Percentiles rank a stretch among this genome's conserved stretches.
Conservation (phyloP, 2,113 vertebrate species). For the Nesogale talazaci region DNA sequence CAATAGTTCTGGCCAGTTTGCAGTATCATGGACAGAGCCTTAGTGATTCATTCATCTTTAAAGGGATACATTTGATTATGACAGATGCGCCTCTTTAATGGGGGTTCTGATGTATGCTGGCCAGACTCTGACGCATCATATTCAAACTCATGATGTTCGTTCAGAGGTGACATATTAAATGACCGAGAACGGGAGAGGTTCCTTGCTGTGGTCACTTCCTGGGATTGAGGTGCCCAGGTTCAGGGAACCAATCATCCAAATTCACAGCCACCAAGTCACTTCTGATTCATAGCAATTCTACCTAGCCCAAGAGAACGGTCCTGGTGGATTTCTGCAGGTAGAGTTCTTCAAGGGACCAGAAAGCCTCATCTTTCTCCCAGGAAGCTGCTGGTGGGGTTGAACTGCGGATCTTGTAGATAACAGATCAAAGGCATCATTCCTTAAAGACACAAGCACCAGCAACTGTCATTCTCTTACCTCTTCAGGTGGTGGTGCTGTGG, state of each 20-base stretch:
- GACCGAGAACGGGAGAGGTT: not conserved
- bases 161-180: not conserved
- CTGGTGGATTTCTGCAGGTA: no score
- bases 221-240: not conserved
- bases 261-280: not conserved
- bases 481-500: no score
- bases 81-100: not conserved
- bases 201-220: not conserved
- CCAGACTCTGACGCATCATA: not conserved
- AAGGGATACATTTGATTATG: slow-evolving; percentile 55
- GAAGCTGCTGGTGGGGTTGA: no score
- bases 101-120: not conserved
- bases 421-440: no score
- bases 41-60: slow-evolving; percentile 46
- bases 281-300: not conserved
- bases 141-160: slow-evolving; percentile 14
- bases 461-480: no score
- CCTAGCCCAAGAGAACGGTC: no score
- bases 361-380: no score
- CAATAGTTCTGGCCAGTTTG: not conserved
- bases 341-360: no score
- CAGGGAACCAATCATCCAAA: not conserved
- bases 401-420: no score
- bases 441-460: no score
- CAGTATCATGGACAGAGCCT: not conserved